Conservation (phyloP, 2,888 invertebrate species). For the Corythucha ciliata region DNA sequence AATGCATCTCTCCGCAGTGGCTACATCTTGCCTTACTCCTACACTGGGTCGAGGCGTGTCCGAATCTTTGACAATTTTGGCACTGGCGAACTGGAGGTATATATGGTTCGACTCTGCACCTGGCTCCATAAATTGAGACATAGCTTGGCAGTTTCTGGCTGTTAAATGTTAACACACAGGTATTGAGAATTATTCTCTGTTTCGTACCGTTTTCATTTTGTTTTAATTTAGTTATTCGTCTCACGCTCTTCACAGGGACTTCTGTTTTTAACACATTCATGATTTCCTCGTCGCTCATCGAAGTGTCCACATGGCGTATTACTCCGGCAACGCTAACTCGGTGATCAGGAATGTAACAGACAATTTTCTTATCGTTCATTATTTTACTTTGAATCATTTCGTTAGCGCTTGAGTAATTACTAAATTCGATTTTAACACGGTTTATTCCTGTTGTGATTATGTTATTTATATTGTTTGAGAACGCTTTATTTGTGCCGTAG, state of each 20-base stretch:
- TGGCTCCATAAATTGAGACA: too few species aligned
- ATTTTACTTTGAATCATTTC: too few species aligned
- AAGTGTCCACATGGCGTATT: not conserved
- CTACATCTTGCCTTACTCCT: not conserved
- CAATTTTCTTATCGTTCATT: too few species aligned
- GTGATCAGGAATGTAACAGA: not conserved
- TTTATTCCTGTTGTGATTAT: not conserved
- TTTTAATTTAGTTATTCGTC: not conserved
- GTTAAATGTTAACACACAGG: not conserved
- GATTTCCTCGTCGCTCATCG: not conserved
- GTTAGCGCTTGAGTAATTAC: too few species aligned
- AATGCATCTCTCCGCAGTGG: conserved; percentile 6
- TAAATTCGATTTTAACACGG: not conserved
- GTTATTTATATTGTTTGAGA: too few species aligned
- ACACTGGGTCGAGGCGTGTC: not conserved
- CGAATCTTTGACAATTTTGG: not conserved
- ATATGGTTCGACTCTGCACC: not conserved
- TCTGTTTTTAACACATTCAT: conserved; percentile 3
- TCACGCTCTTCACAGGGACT: not conserved
- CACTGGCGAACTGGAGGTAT: conserved; percentile 3
- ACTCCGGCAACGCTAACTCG: not conserved
- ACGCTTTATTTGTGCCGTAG: too few species aligned
- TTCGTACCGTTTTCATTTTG: not conserved
- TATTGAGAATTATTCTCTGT: not conserved
- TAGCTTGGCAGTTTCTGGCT: not conserved